Percentiles rank a stretch among this genome's conserved stretches.
Evolutionary conservation across 2,888 invertebrate species (phyloP).

Genomic region (Drosophila borealis): DNA sequence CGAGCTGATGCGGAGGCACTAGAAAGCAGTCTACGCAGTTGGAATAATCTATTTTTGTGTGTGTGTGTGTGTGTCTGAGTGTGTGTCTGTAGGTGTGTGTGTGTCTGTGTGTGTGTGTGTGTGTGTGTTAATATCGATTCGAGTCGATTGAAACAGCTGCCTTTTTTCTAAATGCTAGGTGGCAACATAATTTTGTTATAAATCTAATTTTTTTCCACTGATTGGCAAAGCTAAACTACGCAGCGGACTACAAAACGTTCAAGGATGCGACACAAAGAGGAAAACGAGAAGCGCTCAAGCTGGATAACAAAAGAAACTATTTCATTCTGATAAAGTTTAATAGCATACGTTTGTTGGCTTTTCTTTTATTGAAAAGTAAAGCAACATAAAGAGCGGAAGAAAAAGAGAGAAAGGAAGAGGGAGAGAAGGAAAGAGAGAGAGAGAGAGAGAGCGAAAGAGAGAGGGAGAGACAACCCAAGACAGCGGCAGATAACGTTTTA

Average conservation of each 20-base stretch:
- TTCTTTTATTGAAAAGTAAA: too few species aligned
- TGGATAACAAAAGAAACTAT: too few species aligned
- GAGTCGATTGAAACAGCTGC: slow-evolving; percentile 1
- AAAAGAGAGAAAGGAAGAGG: too few species aligned
- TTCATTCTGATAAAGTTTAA: too few species aligned
- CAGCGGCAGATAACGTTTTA: too few species aligned
- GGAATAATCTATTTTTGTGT: neutral
- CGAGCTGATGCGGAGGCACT: neutral
- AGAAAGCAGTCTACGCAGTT: slow-evolving; percentile 5
- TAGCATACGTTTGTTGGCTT: too few species aligned
- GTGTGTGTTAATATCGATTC: neutral
- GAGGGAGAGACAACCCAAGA: too few species aligned
- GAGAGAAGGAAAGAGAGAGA: too few species aligned
- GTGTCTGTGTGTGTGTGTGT: neutral
- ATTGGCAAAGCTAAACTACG: neutral
- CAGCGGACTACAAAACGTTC: neutral
- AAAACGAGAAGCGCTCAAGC: neutral
- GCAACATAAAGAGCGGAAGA: too few species aligned
- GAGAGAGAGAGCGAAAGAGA: too few species aligned
- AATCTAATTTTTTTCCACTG: neutral
- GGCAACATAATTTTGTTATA: neutral
- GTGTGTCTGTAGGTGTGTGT: too few species aligned
- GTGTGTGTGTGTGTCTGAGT: neutral
- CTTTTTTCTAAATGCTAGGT: neutral
- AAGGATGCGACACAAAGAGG: neutral